Base-by-base conservation (phyloP, 2,113 vertebrate genomes). In the Steatornis caripensis region DNA sequence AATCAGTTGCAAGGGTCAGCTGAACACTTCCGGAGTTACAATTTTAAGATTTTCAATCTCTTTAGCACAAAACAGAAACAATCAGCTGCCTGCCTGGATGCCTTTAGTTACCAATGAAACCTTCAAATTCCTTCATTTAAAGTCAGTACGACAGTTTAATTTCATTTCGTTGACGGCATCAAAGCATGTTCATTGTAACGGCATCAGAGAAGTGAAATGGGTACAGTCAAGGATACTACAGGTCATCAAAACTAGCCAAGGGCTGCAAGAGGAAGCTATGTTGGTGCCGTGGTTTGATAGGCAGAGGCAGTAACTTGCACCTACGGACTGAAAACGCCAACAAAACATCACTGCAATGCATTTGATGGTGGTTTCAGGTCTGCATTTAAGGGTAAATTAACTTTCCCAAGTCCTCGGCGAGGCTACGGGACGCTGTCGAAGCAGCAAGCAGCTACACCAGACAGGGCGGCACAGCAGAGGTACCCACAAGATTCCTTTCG, bases 151-250 rank as follows among this genome's bases (percentile, higher is more conserved):
- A 46, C 1, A 15, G 43, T 65, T 75, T 60, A 37, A 37, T 17
- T 71, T 41, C 12, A 46, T 58, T 41, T 36, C 61, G 78, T 60
- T 12, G 29, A 58, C 24, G 54, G 16, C n/a, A 76, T 24, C 57
- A 41, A n/a, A 36, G 27, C 55, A 8, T 0, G 9, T 23, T 57
- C 21, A 1, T 1, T 41, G 36, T 15, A 36, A 46, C 18, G 22
- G 29, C 36, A 27, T 7, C 10, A 24, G 9, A 53, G n/a, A 30
- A 34, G 18, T 12, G 18, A 60, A 81, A 54, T 1, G 9, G 15
- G 54, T 15, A 10, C 13, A 53, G 30, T 0, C 69, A 41, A 36
- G 71, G 43, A 27, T 15, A 13, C 23, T 15, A 30, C 15, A 34
- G 29, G 14, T 21, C 37, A 61, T 15, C 37, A 37, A n/a, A 46